Evolutionary conservation across 1,140 invertebrate species (phyloP).

Genomic region (Octopus bimaculoides): DNA sequence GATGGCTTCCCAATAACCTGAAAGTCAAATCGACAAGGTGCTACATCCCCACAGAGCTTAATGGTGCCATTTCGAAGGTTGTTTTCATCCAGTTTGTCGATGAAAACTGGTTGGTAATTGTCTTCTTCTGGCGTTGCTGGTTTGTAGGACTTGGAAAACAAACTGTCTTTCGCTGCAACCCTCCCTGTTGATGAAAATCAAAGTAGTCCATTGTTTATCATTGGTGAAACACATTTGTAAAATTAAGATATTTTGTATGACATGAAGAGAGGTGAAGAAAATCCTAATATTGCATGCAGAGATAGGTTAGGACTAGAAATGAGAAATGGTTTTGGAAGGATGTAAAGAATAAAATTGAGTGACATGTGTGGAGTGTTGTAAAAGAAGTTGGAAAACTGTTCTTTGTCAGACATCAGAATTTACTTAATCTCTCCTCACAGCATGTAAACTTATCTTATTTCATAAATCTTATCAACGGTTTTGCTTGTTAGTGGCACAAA

Average conservation of each 20-base stretch:
- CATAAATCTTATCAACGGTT: too few relatives aligned
- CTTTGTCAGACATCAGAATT: too few relatives aligned
- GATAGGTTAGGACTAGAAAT: neutral
- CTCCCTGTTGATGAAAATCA: neutral
- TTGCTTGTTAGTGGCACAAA: too few relatives aligned
- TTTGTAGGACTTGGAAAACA: neutral
- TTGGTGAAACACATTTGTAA: neutral
- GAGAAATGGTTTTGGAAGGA: too few relatives aligned
- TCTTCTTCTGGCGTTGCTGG: neutral
- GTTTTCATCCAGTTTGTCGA: conserved; percentile 21
- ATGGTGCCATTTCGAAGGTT: conserved; percentile 26
- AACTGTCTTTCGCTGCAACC: neutral
- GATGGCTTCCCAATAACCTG: conserved; percentile 36
- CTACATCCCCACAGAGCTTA: conserved; percentile 32
- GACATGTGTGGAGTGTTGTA: too few relatives aligned
- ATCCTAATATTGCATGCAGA: neutral
- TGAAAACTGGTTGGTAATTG: conserved; percentile 27
- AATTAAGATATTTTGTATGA: neutral
- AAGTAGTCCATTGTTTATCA: neutral
- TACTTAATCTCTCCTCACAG: too few relatives aligned
- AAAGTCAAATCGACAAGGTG: conserved; percentile 45
- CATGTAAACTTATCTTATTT: too few relatives aligned
- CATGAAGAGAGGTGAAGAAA: neutral
- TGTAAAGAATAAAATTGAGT: too few relatives aligned
- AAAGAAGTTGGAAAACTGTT: too few relatives aligned